Percentiles rank a stretch among this genome's conserved stretches.
Conservation (phyloP, 2,797 vertebrate genomes). For the Sylvia borin region DNA sequence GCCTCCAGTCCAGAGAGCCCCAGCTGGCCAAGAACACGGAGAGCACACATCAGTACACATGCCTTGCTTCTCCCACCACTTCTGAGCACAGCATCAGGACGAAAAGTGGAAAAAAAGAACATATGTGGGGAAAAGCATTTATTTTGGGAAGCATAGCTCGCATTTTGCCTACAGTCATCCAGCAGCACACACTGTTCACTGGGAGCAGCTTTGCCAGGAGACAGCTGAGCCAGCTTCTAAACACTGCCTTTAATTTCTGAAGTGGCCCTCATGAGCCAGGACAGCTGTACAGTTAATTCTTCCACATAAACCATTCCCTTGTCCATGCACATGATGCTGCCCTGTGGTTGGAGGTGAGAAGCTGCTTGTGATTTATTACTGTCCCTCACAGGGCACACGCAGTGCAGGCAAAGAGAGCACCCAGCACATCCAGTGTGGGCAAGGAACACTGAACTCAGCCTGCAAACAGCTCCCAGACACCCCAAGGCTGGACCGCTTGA, state of each 20-base stretch:
- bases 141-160: not conserved
- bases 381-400: accelerated
- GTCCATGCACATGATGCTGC: accelerated
- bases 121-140: not conserved
- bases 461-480: accelerated
- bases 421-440: accelerated
- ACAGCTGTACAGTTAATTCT: not conserved
- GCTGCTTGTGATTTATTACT: not conserved
- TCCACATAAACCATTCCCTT: not conserved
- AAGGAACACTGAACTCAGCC: not conserved
- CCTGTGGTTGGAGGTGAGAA: not conserved
- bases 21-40: accelerated
- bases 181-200: accelerated
- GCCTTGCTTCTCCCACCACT: not conserved
- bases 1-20: not conserved
- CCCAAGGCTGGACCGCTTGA: not conserved
- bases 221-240: not conserved
- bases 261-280: not conserved
- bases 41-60: accelerated
- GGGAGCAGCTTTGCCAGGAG: not conserved
- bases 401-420: not conserved
- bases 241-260: not conserved
- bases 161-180: not conserved
- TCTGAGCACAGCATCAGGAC: not conserved
- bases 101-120: not conserved